A percentile compares a stretch with the other conserved stretches of the same genome.
phyloP scores from a whole-genome alignment of 2,113 vertebrate species.

The Rafetus swinhoei region DNA sequence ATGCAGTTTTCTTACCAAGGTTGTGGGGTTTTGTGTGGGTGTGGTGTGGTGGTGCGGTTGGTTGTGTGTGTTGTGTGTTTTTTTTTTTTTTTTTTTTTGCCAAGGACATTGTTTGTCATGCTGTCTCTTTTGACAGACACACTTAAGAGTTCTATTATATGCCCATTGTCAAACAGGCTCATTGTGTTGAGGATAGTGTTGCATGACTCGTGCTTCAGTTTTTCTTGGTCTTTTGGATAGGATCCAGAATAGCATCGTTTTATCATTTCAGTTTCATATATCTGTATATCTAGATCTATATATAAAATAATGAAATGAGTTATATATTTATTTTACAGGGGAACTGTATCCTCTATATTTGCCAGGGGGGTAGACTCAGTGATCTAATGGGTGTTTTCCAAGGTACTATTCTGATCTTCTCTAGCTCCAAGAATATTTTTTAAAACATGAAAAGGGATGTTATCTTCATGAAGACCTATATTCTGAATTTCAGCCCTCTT shows the following conservation, averaged over 20 bases:
- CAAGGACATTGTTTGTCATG: background rate
- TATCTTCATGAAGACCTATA: background rate
- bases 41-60: too few relatives aligned
- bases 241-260: background rate
- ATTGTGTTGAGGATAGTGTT: rapidly evolving
- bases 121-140: background rate
- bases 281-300: too few relatives aligned
- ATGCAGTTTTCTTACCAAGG: background rate
- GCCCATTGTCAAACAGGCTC: background rate
- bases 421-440: background rate
- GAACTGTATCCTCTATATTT: background rate
- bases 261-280: background rate
- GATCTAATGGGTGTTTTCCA: background rate
- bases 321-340: background rate
- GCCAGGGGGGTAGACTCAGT: background rate
- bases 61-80: background rate
- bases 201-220: background rate
- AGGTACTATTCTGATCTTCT: background rate
- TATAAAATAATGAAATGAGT: too few relatives aligned
- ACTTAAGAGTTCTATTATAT: background rate
- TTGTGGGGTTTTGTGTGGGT: background rate
- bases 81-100: background rate
- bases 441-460: background rate
- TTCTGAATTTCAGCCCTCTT: background rate
- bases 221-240: background rate